These are phyloP conservation scores for Lophius piscatorius DNA, from an alignment of 2,113 vertebrate species.

Conservation along the genomic window DNA sequence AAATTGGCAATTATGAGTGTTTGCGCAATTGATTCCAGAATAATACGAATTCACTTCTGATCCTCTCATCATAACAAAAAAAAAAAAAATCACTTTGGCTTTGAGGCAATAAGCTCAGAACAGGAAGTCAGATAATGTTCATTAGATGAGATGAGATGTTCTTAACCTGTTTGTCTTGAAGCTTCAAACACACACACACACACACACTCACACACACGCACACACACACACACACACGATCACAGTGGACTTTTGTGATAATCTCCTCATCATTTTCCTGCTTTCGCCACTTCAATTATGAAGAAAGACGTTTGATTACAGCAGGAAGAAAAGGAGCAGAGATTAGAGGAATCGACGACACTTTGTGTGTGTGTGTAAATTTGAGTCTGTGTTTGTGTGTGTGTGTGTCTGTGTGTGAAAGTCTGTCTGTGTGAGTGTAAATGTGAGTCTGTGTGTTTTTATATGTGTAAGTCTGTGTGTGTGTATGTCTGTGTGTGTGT, in stretches of 20 bases:
- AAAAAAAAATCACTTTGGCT: slow-evolving; percentile 15
- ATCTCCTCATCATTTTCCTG: slow-evolving; percentile 37
- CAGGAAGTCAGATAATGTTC: slow-evolving; percentile 19
- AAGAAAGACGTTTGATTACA: slow-evolving; percentile 61
- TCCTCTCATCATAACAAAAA: slow-evolving; percentile 44
- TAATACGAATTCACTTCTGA: slow-evolving; percentile 63
- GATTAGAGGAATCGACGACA: slow-evolving; percentile 40
- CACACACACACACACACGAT: slow-evolving; percentile 3
- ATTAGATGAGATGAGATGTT: slow-evolving; percentile 6
- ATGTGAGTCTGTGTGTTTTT: slow-evolving; percentile 31
- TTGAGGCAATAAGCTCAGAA: slow-evolving; percentile 25
- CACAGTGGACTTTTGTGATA: slow-evolving; percentile 24
- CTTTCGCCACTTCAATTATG: slow-evolving; percentile 57
- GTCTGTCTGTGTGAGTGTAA: too few species aligned
- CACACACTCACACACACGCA: slow-evolving; percentile 11
- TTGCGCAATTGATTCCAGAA: slow-evolving; percentile 64
- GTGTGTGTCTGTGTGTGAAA: too few species aligned
- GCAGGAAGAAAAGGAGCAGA: slow-evolving; percentile 47
- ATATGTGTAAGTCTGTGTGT: too few species aligned
- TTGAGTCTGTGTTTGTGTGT: slow-evolving; percentile 17
- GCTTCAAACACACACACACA: background rate
- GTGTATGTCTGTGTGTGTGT: slow-evolving; percentile 7
- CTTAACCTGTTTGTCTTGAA: slow-evolving; percentile 13
- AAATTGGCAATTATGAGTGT: slow-evolving; percentile 72
- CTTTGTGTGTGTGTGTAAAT: background rate